A percentile compares a stretch with the other conserved stretches of the same genome.
Evolutionary conservation across 35 echinoderm and acorn worm species (phyloP).

Genomic region (Ptychodera flava): DNA sequence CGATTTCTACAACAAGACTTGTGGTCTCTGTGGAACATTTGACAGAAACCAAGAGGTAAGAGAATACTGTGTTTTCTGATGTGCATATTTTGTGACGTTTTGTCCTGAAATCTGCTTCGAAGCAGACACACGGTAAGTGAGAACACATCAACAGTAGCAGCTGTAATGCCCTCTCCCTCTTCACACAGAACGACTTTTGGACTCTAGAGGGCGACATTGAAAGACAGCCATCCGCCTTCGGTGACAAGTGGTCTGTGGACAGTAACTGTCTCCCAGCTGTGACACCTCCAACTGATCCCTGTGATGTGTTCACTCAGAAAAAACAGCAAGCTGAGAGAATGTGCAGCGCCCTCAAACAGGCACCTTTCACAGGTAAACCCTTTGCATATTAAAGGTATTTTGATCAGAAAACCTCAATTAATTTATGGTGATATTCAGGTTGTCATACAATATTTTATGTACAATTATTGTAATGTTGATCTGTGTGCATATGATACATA

Average conservation of each 20-base stretch:
- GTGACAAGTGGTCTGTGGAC: conserved; percentile 2
- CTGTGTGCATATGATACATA: too few relatives aligned
- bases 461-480: too few relatives aligned
- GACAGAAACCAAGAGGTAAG: conserved; percentile 12
- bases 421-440: too few relatives aligned
- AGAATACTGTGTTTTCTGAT: background rate
- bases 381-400: too few relatives aligned
- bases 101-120: too few relatives aligned
- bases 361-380: conserved; percentile 15
- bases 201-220: conserved; percentile 14
- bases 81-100: too few relatives aligned
- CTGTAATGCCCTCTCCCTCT: too few relatives aligned
- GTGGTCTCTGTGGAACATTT: conserved; percentile 13
- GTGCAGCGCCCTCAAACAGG: background rate
- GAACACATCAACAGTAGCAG: too few relatives aligned
- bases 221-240: conserved; percentile 3
- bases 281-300: background rate
- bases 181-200: conserved; percentile 1
- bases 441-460: too few relatives aligned
- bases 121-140: too few relatives aligned
- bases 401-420: too few relatives aligned
- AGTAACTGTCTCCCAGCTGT: background rate
- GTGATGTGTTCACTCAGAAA: conserved; percentile 7
- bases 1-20: background rate
- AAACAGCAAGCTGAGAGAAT: background rate